phyloP scores from a whole-genome alignment of 2,797 vertebrate species.

The Astyanax mexicanus region DNA sequence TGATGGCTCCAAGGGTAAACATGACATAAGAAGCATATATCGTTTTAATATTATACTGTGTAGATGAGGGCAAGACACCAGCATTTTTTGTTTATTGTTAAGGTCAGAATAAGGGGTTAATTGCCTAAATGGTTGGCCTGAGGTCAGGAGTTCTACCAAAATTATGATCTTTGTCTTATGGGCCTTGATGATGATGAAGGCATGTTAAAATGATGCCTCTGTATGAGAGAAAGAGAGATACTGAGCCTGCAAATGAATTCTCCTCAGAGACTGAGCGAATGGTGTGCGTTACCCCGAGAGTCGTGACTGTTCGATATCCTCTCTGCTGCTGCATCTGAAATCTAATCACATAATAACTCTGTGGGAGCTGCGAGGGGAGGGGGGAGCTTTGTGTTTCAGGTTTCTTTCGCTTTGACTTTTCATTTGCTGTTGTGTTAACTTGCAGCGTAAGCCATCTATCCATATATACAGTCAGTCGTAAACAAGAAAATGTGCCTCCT shows the following conservation, averaged over 20 bases:
- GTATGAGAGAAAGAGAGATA: neutral
- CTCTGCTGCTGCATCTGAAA: slow-evolving; percentile 30
- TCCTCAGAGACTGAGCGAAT: neutral
- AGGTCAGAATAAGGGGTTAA: too few species aligned
- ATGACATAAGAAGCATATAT: too few species aligned
- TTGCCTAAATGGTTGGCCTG: too few species aligned
- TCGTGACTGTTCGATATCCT: slow-evolving; percentile 25
- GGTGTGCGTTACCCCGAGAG: slow-evolving; percentile 15
- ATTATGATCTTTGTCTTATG: too few species aligned
- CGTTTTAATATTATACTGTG: too few species aligned
- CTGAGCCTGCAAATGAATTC: slow-evolving; percentile 3
- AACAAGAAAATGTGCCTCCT: neutral
- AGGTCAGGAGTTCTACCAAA: too few species aligned
- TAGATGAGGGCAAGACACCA: too few species aligned
- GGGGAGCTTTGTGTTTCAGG: neutral
- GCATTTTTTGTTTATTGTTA: too few species aligned
- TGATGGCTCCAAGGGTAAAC: too few species aligned
- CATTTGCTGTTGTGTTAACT: neutral
- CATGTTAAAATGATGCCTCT: neutral
- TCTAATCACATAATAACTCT: slow-evolving; percentile 18
- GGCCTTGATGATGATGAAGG: neutral
- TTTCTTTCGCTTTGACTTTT: neutral
- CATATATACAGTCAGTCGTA: neutral
- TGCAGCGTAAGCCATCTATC: neutral
- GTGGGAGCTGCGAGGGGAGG: neutral